Percentiles rank a stretch among this genome's conserved stretches.
Evolutionary conservation across 2,113 vertebrate species (phyloP).

Genomic region (Forbesichthys papilliferus): DNA sequence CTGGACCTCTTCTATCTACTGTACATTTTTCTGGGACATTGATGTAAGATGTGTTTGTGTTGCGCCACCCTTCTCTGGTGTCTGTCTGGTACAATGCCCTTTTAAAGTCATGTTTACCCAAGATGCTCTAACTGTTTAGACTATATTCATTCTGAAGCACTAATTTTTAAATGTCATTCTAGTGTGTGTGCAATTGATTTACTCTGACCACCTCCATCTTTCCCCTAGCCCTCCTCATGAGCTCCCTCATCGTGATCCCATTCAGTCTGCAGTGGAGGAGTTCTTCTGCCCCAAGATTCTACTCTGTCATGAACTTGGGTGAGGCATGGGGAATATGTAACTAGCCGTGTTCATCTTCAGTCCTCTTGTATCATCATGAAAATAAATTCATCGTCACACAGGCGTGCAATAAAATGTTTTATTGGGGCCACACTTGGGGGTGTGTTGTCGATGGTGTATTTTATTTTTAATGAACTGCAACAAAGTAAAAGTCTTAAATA

Average conservation of each 20-base stretch:
- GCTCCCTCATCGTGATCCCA: slow-evolving; percentile 82
- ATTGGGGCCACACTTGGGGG: too few relatives aligned
- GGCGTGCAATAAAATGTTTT: too few relatives aligned
- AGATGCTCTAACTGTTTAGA: neutral
- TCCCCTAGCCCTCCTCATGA: slow-evolving; percentile 81
- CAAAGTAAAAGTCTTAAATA: too few relatives aligned
- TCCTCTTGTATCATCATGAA: neutral
- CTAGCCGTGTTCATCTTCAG: neutral
- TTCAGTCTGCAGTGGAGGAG: slow-evolving; percentile 83
- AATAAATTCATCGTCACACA: too few relatives aligned
- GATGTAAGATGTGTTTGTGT: neutral
- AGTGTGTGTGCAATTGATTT: neutral
- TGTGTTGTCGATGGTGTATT: too few relatives aligned
- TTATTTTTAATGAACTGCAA: too few relatives aligned
- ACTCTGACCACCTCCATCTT: neutral
- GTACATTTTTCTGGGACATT: neutral
- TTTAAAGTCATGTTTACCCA: slow-evolving; percentile 8
- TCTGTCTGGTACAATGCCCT: neutral
- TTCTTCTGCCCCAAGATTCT: slow-evolving; percentile 85
- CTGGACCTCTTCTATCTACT: too few relatives aligned
- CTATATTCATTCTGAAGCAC: neutral
- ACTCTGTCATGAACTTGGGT: slow-evolving; percentile 82
- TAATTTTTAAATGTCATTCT: neutral
- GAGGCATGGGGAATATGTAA: slow-evolving; percentile 32
- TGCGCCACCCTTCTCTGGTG: neutral